Evolutionary conservation across 2,113 vertebrate species (phyloP).

Genomic region (Engystomops pustulosus): DNA sequence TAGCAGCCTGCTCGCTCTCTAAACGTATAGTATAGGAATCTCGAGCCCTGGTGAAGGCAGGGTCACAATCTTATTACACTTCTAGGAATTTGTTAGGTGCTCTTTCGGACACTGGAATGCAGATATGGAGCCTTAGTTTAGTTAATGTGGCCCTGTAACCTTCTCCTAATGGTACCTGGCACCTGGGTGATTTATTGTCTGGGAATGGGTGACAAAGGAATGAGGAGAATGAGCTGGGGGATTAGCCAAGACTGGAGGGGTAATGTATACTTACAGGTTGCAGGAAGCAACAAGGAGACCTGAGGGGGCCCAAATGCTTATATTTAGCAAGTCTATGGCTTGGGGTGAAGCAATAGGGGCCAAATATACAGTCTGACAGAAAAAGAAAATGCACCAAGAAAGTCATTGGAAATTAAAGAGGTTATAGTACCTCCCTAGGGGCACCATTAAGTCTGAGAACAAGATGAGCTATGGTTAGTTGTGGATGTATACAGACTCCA

Average conservation of each 20-base stretch:
- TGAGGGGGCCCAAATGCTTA: not conserved
- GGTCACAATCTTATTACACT: constrained; percentile 5
- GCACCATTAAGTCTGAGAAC: too few relatives aligned
- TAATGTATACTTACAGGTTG: not conserved
- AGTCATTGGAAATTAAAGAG: too few relatives aligned
- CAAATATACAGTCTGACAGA: too few relatives aligned
- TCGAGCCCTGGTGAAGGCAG: constrained; percentile 1
- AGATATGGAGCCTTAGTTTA: not conserved
- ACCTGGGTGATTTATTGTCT: constrained; percentile 25
- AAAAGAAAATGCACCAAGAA: too few relatives aligned
- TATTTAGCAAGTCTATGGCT: too few relatives aligned
- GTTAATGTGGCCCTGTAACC: not conserved
- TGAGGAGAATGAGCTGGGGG: constrained; percentile 12
- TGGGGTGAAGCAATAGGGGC: too few relatives aligned
- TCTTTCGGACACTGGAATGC: constrained; percentile 11
- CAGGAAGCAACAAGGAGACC: not conserved
- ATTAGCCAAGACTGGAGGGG: not conserved
- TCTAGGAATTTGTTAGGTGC: constrained; percentile 18
- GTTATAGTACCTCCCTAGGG: too few relatives aligned
- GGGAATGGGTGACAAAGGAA: constrained; percentile 33
- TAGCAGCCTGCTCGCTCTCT: not conserved
- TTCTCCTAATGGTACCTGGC: constrained; percentile 35
- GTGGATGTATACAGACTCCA: too few relatives aligned
- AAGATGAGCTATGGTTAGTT: too few relatives aligned
- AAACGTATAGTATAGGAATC: constrained; percentile 24